Percentiles rank a stretch among this genome's conserved stretches.
phyloP scores from a whole-genome alignment of 2,888 invertebrate species.

The Dioctria linearis region DNA sequence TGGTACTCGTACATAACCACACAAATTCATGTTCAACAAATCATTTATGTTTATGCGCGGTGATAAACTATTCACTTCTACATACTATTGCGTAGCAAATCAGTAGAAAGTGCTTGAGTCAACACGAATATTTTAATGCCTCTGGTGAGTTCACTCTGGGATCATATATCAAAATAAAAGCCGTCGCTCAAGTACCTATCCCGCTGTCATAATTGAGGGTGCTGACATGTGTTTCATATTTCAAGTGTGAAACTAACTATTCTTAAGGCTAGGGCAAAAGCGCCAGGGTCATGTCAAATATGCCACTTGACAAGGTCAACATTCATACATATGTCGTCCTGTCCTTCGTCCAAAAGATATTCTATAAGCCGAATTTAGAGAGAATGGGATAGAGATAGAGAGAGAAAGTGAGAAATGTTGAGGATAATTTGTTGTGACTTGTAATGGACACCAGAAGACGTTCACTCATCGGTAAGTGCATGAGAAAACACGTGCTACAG shows the following conservation, averaged over 20 bases:
- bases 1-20: neutral
- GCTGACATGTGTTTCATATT: constrained; percentile 25
- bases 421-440: constrained; percentile 51
- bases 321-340: constrained; percentile 8
- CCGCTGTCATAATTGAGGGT: constrained; percentile 9
- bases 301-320: constrained; percentile 45
- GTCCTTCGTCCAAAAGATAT: neutral
- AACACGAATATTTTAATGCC: neutral
- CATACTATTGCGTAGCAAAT: neutral
- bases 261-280: neutral
- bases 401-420: neutral
- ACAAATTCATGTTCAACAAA: neutral
- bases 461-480: constrained; percentile 27
- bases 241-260: constrained; percentile 29
- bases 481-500: constrained; percentile 46
- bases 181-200: neutral
- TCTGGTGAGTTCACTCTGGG: neutral
- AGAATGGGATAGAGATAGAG: no score
- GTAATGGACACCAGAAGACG: constrained; percentile 47
- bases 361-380: no score
- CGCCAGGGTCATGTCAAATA: neutral
- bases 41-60: neutral
- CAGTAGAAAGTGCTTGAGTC: neutral
- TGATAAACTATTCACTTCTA: neutral
- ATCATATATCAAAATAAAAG: neutral